Evolutionary conservation across 1,140 invertebrate genomes (phyloP), one percentile per base, ranked within the genome.

Genomic region (Neuroterus valhalla): DNA sequence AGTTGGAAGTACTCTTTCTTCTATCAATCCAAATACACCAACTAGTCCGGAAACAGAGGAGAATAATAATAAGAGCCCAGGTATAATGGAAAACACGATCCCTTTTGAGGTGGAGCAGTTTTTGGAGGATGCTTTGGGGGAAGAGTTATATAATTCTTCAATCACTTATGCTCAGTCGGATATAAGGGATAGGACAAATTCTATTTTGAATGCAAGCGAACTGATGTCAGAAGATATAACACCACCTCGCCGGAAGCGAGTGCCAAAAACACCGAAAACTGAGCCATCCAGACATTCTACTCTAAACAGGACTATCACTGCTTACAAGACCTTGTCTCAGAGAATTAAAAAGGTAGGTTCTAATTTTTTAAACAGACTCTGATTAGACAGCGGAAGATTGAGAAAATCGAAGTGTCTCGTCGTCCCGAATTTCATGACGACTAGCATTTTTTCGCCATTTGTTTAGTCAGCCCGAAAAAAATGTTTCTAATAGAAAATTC

Each of bases 51-150:
- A 71, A 5, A 31, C 15, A 6, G 44, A 74, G n/a, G 44, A 38
- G 2, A 15, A 38, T 14, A 62, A 38, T 0, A 15, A 38, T 14
- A 62, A 31, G 23, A 62, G 55, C n/a, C 23, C 23, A 62, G 14
- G 26, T 2, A 70, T 42, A 17, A 38, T 19, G 21, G 55, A 75
- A 15, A 62, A 38, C n/a, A 50, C 67, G n/a, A 48, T 79, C 14
- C 76, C 80, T 0, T 83, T 72, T 66, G 82, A 85, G 66, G 79
- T 83, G 23, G 73, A 84, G n/a, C 72, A 81, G 31, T 87, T 86
- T 79, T 77, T 86, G 15, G 71, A 82, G 23, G 55, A 84, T 6
- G 87, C 85, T 5, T 71, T 87, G 12, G 85, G 83, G 3, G 79
- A 84, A 12, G 85, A 88, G 72, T 67, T 84, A 1, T 77, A 76